Evolutionary conservation across 1,140 invertebrate species (phyloP).

Genomic region (Melipona quadrifasciata): DNA sequence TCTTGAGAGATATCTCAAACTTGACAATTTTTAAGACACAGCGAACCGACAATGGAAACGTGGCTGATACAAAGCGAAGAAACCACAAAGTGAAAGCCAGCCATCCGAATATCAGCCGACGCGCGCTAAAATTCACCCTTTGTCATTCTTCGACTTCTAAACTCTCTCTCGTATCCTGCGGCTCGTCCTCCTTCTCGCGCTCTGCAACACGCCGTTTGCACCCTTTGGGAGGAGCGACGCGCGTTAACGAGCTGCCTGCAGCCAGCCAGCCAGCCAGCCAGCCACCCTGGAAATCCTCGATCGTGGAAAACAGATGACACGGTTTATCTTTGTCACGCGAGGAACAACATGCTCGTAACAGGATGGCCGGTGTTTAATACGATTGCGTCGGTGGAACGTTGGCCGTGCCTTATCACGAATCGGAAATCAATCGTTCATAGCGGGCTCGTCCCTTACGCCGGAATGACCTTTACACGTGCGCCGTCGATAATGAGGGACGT

Average conservation of each 20-base stretch:
- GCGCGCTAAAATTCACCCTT: neutral
- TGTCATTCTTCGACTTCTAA: neutral
- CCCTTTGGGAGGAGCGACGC: neutral
- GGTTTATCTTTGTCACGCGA: slow-evolving; percentile 40
- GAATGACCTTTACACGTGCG: slow-evolving; percentile 15
- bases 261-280: neutral
- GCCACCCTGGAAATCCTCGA: neutral
- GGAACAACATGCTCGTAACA: neutral
- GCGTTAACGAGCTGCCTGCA: slow-evolving; percentile 16
- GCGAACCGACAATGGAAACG: neutral
- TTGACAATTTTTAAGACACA: neutral
- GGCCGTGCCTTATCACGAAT: slow-evolving; percentile 43
- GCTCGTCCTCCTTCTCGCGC: neutral
- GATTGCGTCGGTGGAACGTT: neutral
- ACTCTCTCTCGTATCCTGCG: neutral
- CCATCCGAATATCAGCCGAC: neutral
- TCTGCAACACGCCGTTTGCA: neutral
- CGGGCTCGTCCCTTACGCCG: slow-evolving; percentile 11
- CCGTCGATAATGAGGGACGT: slow-evolving; percentile 28
- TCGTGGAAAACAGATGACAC: slow-evolving; percentile 1
- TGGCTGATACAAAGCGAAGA: neutral
- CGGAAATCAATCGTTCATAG: slow-evolving; percentile 43
- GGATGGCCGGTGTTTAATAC: slow-evolving; percentile 12
- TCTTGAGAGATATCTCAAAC: neutral
- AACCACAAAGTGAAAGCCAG: neutral